Conservation (phyloP, 2,888 invertebrate species). For the Drosophila quinaria region DNA sequence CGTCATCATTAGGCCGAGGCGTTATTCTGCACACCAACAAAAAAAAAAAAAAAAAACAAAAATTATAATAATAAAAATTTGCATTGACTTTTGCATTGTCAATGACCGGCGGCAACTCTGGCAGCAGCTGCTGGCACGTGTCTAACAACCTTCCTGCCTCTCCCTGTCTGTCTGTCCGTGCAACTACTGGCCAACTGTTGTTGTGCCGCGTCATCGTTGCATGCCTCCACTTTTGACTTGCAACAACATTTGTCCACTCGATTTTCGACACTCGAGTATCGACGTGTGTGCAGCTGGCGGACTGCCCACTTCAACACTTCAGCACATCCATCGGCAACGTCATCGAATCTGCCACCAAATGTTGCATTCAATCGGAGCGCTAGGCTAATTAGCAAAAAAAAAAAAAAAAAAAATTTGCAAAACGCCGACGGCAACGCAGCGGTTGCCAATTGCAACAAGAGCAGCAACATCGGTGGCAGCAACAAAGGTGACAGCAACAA, state of each 20-base stretch:
- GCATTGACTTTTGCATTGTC: conserved; percentile 57
- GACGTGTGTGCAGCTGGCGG: conserved; percentile 40
- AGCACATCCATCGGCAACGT: conserved; percentile 11
- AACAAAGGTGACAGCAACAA: conserved; percentile 28
- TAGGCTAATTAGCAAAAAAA: conserved; percentile 53
- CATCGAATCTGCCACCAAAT: conserved; percentile 9
- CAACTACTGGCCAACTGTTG: conserved; percentile 66
- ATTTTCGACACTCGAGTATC: conserved; percentile 20
- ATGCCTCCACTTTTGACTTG: conserved; percentile 35
- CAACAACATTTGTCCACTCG: conserved; percentile 16
- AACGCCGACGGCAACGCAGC: conserved; percentile 52
- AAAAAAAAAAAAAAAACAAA: not conserved
- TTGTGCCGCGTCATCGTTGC: conserved; percentile 50
- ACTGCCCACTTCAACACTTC: conserved; percentile 18
- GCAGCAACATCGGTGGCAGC: conserved; percentile 14
- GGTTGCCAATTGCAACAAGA: conserved; percentile 36
- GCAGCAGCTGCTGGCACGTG: conserved; percentile 47
- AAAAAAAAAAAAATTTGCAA: conserved; percentile 43
- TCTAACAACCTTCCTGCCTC: not conserved
- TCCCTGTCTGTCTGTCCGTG: not conserved
- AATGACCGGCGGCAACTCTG: conserved; percentile 36
- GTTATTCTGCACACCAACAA: conserved; percentile 1
- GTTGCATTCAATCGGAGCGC: conserved; percentile 19
- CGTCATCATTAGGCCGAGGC: conserved; percentile 24
- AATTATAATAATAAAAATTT: conserved; percentile 32